phyloP scores from a whole-genome alignment of 2,113 vertebrate genomes.

The Alethe diademata region DNA sequence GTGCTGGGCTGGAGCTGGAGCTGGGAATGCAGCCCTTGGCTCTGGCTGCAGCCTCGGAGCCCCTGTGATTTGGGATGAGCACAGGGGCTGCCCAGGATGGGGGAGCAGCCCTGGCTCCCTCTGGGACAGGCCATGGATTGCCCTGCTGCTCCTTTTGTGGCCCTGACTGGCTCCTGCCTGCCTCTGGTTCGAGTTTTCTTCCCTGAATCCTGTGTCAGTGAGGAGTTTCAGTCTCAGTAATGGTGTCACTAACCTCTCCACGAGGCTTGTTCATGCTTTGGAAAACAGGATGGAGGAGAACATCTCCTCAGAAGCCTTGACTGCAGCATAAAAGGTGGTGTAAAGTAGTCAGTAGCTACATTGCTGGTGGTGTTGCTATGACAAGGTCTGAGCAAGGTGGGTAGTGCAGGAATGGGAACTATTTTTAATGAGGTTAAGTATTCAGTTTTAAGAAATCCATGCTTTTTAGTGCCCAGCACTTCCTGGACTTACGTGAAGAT shows the following conservation, averaged over 20 bases:
- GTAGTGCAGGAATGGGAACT: background rate
- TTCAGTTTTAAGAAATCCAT: background rate
- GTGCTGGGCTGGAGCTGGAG: background rate
- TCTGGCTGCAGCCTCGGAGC: background rate
- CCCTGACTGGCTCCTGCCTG: background rate
- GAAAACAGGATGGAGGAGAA: background rate
- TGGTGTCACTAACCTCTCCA: background rate
- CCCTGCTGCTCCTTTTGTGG: background rate
- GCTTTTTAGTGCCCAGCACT: background rate
- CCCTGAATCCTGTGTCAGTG: background rate
- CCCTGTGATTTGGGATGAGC: fast-evolving
- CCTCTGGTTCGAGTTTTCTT: background rate
- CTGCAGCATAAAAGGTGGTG: background rate
- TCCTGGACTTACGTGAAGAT: background rate
- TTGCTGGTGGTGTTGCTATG: background rate
- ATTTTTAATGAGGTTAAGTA: background rate
- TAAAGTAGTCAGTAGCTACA: background rate
- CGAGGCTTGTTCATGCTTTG: background rate
- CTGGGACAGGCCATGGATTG: background rate
- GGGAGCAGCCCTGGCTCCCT: background rate
- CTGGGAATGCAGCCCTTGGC: background rate
- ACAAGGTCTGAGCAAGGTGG: background rate
- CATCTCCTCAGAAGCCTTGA: background rate
- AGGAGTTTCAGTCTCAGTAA: background rate
- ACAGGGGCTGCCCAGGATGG: background rate